phyloP scores from a whole-genome alignment of 2,888 invertebrate genomes.

The Drosophila neonasuta region DNA sequence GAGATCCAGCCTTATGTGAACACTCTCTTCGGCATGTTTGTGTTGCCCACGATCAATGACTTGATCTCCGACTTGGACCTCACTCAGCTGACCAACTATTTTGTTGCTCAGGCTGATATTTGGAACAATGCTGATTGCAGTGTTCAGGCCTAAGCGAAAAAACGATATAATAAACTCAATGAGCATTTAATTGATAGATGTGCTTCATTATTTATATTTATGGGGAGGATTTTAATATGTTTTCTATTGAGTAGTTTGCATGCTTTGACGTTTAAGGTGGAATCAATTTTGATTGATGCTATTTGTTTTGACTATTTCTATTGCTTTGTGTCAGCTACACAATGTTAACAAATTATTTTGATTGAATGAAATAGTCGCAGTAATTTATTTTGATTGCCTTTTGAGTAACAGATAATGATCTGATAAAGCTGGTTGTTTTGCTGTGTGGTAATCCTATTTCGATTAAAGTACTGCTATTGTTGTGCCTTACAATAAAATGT shows the following conservation, averaged over 20 bases:
- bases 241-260: background rate
- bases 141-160: conserved; percentile 8
- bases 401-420: background rate
- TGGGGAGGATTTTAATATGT: background rate
- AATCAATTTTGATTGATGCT: conserved; percentile 31
- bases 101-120: conserved; percentile 4
- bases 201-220: conserved; percentile 7
- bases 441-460: background rate
- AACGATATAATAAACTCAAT: background rate
- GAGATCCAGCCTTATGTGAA: conserved; percentile 55
- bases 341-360: background rate
- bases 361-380: background rate
- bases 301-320: conserved; percentile 15
- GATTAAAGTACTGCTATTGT: background rate
- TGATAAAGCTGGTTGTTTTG: background rate
- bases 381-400: background rate
- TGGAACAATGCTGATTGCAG: conserved; percentile 14
- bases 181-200: conserved; percentile 1
- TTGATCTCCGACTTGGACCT: conserved; percentile 28
- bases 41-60: conserved; percentile 47
- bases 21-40: conserved; percentile 13
- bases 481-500: background rate
- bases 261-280: background rate
- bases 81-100: conserved; percentile 12
- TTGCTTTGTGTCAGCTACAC: background rate